Percentiles rank a stretch among this genome's conserved stretches.
phyloP scores from a whole-genome alignment of 2,113 vertebrate genomes.

The Benitochromis conjunctus region DNA sequence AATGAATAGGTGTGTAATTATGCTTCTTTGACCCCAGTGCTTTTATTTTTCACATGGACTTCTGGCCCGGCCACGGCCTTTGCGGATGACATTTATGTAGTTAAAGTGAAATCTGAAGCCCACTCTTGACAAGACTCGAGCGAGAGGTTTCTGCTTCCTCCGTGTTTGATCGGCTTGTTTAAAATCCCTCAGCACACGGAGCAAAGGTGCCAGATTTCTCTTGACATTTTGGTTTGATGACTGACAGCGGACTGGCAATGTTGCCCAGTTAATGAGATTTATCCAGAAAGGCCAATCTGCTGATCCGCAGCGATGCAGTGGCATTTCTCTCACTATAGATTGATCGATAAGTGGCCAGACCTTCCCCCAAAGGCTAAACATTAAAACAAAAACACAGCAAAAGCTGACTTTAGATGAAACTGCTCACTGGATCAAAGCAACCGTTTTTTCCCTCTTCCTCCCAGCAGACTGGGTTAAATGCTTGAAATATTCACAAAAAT shows the following conservation, averaged over 20 bases:
- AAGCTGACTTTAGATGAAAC: not conserved
- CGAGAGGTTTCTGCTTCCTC: not conserved
- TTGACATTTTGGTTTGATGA: conserved; percentile 58
- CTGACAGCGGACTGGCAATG: conserved; percentile 48
- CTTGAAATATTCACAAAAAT: not conserved
- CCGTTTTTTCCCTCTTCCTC: not conserved
- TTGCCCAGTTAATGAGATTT: conserved; percentile 60
- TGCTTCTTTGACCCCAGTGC: not conserved
- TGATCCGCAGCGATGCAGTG: conserved; percentile 57
- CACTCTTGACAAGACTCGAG: not conserved
- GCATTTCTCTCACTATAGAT: conserved; percentile 57
- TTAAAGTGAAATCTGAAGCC: not conserved
- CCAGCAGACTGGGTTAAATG: not conserved
- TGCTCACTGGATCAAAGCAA: not conserved
- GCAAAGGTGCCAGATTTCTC: conserved; percentile 25
- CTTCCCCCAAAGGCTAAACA: conserved; percentile 28
- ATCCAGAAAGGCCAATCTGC: conserved; percentile 59
- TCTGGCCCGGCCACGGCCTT: not conserved
- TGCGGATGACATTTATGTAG: not conserved
- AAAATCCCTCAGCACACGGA: not conserved
- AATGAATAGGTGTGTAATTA: not conserved
- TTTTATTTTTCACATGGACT: not conserved
- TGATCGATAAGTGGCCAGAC: conserved; percentile 56
- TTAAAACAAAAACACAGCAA: conserved; percentile 14
- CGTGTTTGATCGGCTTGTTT: not conserved